These are phyloP conservation scores for Stomatorhinus walkeri DNA, from an alignment of 2,797 vertebrate species.

Conservation along the genomic window DNA sequence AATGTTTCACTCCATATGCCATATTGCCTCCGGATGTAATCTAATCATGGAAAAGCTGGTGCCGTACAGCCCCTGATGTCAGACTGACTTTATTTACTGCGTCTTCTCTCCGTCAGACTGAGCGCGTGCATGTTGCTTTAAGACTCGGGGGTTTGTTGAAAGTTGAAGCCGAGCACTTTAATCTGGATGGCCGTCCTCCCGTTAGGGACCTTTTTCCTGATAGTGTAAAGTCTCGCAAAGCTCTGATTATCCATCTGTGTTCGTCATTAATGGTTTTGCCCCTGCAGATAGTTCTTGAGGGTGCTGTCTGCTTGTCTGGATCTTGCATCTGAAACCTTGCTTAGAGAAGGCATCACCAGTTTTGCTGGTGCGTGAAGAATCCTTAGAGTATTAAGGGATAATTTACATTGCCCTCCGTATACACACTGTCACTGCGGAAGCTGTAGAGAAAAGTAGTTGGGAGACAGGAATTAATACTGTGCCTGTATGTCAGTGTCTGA, in stretches of 20 bases:
- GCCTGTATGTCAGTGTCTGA: background rate
- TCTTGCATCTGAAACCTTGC: background rate
- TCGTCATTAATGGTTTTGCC: background rate
- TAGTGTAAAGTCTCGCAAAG: background rate
- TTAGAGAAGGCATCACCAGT: background rate
- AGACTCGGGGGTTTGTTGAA: background rate
- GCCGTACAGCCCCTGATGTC: background rate
- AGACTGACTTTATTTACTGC: background rate
- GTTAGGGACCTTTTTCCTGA: background rate
- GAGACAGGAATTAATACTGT: background rate
- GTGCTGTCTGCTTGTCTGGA: background rate
- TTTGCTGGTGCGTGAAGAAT: background rate
- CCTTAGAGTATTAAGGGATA: background rate
- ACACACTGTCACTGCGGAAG: background rate
- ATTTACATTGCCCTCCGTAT: background rate
- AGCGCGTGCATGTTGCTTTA: background rate
- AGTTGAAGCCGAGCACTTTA: background rate
- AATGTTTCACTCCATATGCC: background rate
- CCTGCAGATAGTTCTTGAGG: background rate
- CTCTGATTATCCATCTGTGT: background rate
- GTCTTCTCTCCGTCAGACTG: background rate
- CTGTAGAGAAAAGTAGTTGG: background rate
- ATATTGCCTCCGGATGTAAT: constrained; percentile 1
- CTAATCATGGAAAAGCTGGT: constrained; percentile 3
- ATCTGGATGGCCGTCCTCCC: background rate